Evolutionary conservation across 2,888 invertebrate genomes (phyloP), one percentile per base, ranked within the genome.

Genomic region (Apotomis turbidana): DNA sequence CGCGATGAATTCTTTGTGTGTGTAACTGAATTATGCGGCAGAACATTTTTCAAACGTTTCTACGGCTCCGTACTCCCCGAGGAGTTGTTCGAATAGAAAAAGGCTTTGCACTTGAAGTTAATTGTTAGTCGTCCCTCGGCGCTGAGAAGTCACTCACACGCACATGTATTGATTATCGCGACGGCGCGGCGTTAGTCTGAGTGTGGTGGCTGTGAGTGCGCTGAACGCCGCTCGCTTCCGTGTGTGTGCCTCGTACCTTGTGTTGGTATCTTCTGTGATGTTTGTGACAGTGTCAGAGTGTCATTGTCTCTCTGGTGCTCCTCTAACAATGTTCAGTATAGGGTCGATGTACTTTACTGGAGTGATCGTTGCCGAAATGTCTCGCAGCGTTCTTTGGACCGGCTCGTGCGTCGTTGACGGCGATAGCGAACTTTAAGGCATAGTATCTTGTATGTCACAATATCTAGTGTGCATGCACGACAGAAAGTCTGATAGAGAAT

Each of bases 161-260:
- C 95, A 95, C 95, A 95, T 95, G 95, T 95, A 95, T 94, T 95
- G 95, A 95, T 91, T 90, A 90, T 87, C 86, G 90, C 90, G 94
- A 94, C 90, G 91, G 90, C 92, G 90, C 92, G 90, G 90, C 89
- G 89, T 89, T 87, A 77, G 77, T 81, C 83, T 82, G 82, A 86
- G 85, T 82, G 81, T 86, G 87, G 87, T 86, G 84, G 86, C 85
- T 82, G 84, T 79, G 77, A 80, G 83, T 77, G 77, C 79, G 79
- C 27, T 27, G 27, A 27, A 27, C 27, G 27, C 79, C 81, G 70
- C 77, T 76, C 76, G 76, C 85, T 82, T 84, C 85, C 81, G 82
- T 89, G 88, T 90, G 88, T 91, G 87, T 83, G 81, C 79, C 81
- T 87, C 88, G 86, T 90, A 88, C 87, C 87, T 89, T 87, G 91